Percentiles rank a stretch among this genome's conserved stretches.
Evolutionary conservation across 2,797 vertebrate genomes (phyloP).

Genomic region (Ptychobarbus kaznakovi): DNA sequence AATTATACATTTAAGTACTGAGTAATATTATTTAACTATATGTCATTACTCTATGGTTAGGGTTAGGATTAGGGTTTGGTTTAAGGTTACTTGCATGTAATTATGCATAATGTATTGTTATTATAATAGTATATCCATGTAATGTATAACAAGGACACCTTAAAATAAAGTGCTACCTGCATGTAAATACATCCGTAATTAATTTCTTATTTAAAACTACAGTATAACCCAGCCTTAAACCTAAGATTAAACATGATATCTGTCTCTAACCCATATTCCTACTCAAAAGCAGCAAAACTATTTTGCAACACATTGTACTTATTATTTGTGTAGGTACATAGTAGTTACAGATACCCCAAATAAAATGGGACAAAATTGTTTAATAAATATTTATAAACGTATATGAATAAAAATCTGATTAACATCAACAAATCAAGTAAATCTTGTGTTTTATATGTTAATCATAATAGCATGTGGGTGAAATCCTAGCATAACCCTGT

Average conservation of each 20-base stretch:
- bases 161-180: too few relatives aligned
- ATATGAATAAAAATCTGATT: not conserved
- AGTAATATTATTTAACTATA: not conserved
- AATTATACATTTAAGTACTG: too few relatives aligned
- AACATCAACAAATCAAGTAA: not conserved
- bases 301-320: not conserved
- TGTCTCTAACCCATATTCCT: not conserved
- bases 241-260: not conserved
- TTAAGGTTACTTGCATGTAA: not conserved
- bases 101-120: not conserved
- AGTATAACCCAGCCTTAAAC: not conserved
- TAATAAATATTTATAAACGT: not conserved
- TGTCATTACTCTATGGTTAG: not conserved
- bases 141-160: not conserved
- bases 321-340: not conserved
- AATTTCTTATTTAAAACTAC: not conserved
- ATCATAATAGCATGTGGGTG: conserved; percentile 14
- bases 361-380: not conserved
- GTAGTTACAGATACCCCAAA: not conserved
- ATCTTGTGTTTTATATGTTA: not conserved
- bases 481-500: not conserved
- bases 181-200: not conserved
- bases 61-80: not conserved
- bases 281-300: not conserved
- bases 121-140: not conserved